Base-by-base conservation (phyloP, 1,140 invertebrate genomes). In the Scylla paramamosain region DNA sequence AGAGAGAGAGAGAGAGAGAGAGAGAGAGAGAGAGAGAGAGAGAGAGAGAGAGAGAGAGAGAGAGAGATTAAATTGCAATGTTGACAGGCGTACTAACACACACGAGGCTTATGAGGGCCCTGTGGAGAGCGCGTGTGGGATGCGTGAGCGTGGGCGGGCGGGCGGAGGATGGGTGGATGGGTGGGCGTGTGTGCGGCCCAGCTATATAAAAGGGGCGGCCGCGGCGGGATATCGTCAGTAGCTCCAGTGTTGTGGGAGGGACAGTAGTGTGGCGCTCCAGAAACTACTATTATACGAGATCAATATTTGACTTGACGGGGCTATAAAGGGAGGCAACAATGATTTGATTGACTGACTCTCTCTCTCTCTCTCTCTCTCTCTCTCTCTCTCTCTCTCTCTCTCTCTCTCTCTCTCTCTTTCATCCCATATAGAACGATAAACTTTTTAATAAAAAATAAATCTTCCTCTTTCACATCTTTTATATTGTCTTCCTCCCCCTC, bases 1-100 rank as follows among this genome's bases (percentile, higher is more conserved):
- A 20, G 16, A 46, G 87, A 89, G 32, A 31, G 87, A 90, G 45
- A 46, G 88, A 90, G 88, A 48, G 32, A 90, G 45, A 48, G 88
- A 90, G 14, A 28, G 45, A 48, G 45, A 90, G 45, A 45, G 45
- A 48, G 32, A 20, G 31, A 28, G 16, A 16, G 39, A 46, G 12
- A 14, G 39, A 7, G 4, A 4, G 16, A 46, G 39, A 16, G 12
- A 46, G 3, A 25, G 28, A 45, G 88, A 93, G 28, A 84, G 77
- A 84, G 77, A 93, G 10, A 48, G 32, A 93, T 45, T 84, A 52
- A 20, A 77, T 77, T 59, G 52, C 12, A 59, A 59, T 59, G 52
- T 14, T 12, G 52, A 20, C 10, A 59, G 52, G 52, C 10, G 16
- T 59, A 59, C 16, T 59, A 59, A 59, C 52, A 59, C 52, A 59